Evolutionary conservation across 1,140 invertebrate species (phyloP), one percentile per base, ranked within the genome.

Genomic region (Lasioglossum baleicum): DNA sequence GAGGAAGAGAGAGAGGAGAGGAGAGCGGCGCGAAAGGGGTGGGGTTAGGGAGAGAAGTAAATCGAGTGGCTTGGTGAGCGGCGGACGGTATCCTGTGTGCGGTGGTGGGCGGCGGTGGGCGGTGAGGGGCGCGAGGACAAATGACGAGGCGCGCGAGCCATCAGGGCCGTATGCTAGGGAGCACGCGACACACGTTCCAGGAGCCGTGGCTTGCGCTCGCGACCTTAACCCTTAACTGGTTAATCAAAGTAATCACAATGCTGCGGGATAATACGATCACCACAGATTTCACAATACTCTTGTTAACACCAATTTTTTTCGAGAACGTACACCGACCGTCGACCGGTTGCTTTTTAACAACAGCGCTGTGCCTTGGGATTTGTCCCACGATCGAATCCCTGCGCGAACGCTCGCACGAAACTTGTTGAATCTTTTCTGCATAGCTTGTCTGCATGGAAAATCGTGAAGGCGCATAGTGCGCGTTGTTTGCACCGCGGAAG

Each of bases 121-220:
- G 67, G 48, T 1, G 56, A 31, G 22, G 68, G 80, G 51, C 51
- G 53, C 71, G 84, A 86, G 84, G 81, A 82, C 83, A 83, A 86
- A 86, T 83, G 83, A 86, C 74, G 83, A 85, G 66, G 75, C 83
- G 84, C 80, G 83, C 84, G 84, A 86, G 83, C 83, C 84, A 67
- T 74, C 84, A 86, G 84, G 84, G 81, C 83, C 84, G 84, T 85
- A 85, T 66, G 71, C 84, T 76, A 53, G 35, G 65, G 83, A 80
- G 72, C 83, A 86, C 75, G 83, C 83, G 84, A 83, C 83, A 74
- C 64, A 64, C 75, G 83, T 82, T 75, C 58, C 60, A 51, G 61
- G 68, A 79, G 67, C 61, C 60, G 60, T 17, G 40, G 31, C 15
- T 72, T 42, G n/a, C 44, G 66, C 20, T 17, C 70, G 22, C 58